A percentile compares a stretch with the other conserved stretches of the same genome.
Evolutionary conservation across 2,113 vertebrate species (phyloP).

Genomic region (Aphyosemion australe): DNA sequence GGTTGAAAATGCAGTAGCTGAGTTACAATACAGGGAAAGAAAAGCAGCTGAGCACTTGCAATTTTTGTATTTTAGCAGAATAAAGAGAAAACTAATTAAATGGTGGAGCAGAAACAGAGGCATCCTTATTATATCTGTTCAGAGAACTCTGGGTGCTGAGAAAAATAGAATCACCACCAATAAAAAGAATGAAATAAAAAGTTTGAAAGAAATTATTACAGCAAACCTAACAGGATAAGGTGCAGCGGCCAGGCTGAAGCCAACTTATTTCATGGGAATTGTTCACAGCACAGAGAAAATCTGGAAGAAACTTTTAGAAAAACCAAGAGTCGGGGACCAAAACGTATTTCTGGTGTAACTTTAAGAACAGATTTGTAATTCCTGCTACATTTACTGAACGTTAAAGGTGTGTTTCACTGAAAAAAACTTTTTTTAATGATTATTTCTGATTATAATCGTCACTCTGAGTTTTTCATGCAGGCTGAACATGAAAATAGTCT

Average conservation of each 20-base stretch:
- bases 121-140: constrained; percentile 36
- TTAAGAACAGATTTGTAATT: neutral
- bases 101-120: neutral
- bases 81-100: constrained; percentile 10
- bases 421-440: too few species aligned
- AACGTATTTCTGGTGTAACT: constrained; percentile 14
- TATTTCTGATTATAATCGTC: too few species aligned
- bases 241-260: constrained; percentile 12
- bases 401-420: too few species aligned
- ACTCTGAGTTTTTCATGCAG: too few species aligned
- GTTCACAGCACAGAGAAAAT: constrained; percentile 24
- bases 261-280: neutral
- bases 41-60: neutral
- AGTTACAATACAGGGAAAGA: constrained; percentile 10
- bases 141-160: neutral
- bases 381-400: too few species aligned
- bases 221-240: constrained; percentile 26
- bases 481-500: too few species aligned
- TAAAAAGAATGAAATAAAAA: constrained; percentile 16
- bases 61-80: constrained; percentile 5
- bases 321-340: constrained; percentile 6
- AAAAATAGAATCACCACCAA: constrained; percentile 42
- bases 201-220: constrained; percentile 23
- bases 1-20: constrained; percentile 8
- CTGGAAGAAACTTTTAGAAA: constrained; percentile 25